Evolutionary conservation across 2,113 vertebrate species (phyloP), one percentile per base, ranked within the genome.

Genomic region (Psilopsiagon aymara): DNA sequence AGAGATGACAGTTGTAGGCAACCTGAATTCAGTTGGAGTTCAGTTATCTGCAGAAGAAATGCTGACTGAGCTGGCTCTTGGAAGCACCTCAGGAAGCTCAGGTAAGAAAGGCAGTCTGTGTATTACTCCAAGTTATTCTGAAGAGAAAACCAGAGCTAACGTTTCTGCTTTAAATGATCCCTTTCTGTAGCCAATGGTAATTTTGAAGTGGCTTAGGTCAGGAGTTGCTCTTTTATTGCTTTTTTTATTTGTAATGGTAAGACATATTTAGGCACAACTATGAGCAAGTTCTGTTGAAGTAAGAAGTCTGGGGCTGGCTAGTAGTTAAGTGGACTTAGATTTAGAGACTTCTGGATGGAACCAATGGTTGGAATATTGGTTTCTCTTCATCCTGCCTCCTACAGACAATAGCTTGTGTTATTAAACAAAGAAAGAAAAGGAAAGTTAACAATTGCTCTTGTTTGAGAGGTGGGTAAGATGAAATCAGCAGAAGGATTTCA

Each of bases 11-110:
- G 31, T 25, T 94, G 62, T n/a, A 71, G 46, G 78, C 78, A 87
- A 55, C 70, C 23, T 64, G 39, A 90, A 82, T 94, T 76, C 64
- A 33, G 39, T 4, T 82, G 71, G 70, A 90, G 37, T 57, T 88
- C 59, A 63, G 60, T 49, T 67, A 5, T 86, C 88, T 81, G 51
- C 74, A 84, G 68, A 55, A 77, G 53, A 74, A 81, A 62, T 33
- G 28, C 73, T 81, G 71, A 41, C 94, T 35, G 68, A 81, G 79
- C 11, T 43, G 39, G 53, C 23, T 95, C 62, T 49, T 90, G 75
- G 73, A 90, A 92, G 79, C 79, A 66, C 67, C 88, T 92, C 71
- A 37, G 90, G 88, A 90, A 73, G 35, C 78, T 92, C 70, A 39
- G 59, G 44, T 57, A 41, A 81, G 62, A 60, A 90, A 79, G 24